Base-by-base conservation (phyloP, 2,113 vertebrate genomes). In the Solenodon paradoxus region DNA sequence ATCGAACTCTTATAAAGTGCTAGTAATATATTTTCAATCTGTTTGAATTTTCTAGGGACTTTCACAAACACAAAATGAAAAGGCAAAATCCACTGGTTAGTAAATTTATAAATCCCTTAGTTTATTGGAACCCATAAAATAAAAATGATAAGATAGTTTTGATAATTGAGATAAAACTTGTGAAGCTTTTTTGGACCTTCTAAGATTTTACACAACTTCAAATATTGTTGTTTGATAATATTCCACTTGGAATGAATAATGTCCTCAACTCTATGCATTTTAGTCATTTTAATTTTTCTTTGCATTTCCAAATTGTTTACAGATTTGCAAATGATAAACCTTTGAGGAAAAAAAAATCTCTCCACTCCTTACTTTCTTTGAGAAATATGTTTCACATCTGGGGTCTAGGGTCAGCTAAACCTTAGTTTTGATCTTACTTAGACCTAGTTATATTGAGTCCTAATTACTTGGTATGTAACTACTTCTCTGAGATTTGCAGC, bases 101-200 rank as follows among this genome's bases (percentile, higher is more conserved):
- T 61, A 68, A 93, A 0, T 24, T 90, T 92, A 1, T 40, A 85
- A 84, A 93, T 72, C 38, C 13, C 45, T 91, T 85, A 91, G 79
- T 22, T 86, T 93, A 19, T 95, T 93, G 49, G 78, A 96, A 88
- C 57, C 9, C 64, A 83, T 85, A 74, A 88, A 96, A 42, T 35
- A 91, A 16, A 95, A 95, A 92, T 89, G 63, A 96, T 74, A 80
- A 95, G 94, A 77, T 92, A 92, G 55, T 95, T 97, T 95, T 95
- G 90, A 88, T 93, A 80, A 66, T 47, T 77, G 49, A 86, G 86
- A 96, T 94, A 91, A 89, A 78, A 74, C 91, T 95, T 95, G 74
- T 89, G 69, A 93, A 88, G 81, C 5, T 81, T 90, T 24, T 84
- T 93, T 97, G 78, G 74, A 89, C 78, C 47, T 15, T 55, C 32